These are phyloP conservation scores for Monoplex corrugatus DNA, from an alignment of 2,888 invertebrate species.

Conservation along the genomic window DNA sequence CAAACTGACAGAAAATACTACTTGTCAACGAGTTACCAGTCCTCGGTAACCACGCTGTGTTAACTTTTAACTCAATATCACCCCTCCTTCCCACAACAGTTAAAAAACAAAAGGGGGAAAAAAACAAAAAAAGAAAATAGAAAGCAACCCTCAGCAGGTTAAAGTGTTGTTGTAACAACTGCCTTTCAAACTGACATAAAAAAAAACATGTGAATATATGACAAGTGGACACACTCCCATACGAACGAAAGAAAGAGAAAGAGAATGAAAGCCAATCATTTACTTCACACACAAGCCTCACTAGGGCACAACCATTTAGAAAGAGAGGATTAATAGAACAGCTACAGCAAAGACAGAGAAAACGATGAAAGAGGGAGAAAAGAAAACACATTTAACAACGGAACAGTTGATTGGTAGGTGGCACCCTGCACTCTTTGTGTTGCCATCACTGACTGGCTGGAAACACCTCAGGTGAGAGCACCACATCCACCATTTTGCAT, in stretches of 20 bases:
- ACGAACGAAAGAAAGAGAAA: neutral
- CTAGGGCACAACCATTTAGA: neutral
- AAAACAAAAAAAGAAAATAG: too few relatives aligned
- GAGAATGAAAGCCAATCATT: neutral
- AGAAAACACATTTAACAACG: neutral
- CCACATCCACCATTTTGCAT: slow-evolving; percentile 47
- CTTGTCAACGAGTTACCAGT: too few relatives aligned
- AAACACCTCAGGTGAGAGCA: slow-evolving; percentile 11
- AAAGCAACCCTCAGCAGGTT: neutral
- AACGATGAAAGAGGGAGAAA: neutral
- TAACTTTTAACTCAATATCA: too few relatives aligned
- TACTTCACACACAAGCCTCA: neutral
- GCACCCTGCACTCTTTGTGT: slow-evolving; percentile 22
- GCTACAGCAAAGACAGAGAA: neutral
- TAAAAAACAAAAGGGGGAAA: too few relatives aligned
- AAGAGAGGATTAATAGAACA: neutral
- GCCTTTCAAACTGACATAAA: too few relatives aligned
- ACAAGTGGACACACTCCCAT: neutral
- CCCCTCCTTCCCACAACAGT: too few relatives aligned
- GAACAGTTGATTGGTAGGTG: slow-evolving; percentile 36
- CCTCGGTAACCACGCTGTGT: too few relatives aligned
- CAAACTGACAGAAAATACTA: too few relatives aligned
- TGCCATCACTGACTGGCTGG: slow-evolving; percentile 27
- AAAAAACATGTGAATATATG: neutral
- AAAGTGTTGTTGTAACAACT: neutral